Percentiles rank a stretch among this genome's conserved stretches.
Conservation (phyloP, 2,888 invertebrate species). For the Noctua pronuba region DNA sequence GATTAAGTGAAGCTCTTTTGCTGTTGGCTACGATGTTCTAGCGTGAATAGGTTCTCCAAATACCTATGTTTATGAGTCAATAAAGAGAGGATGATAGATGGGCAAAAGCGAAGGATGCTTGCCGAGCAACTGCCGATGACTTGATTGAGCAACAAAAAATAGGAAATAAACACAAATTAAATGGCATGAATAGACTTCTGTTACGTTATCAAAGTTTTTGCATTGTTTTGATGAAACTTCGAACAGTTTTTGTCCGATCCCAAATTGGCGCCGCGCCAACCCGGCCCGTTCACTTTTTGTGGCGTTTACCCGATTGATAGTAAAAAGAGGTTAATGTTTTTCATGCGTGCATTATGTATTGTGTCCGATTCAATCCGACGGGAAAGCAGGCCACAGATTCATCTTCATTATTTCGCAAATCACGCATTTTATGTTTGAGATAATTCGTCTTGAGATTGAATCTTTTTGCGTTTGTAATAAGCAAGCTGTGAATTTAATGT, state of each 20-base stretch:
- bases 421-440: conserved; percentile 22
- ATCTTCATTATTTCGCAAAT: conserved; percentile 42
- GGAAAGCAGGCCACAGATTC: conserved; percentile 31
- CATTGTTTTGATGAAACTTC: conserved; percentile 26
- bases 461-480: neutral
- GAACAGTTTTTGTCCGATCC: conserved; percentile 21
- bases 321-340: conserved; percentile 56
- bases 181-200: conserved; percentile 3
- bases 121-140: too few species aligned
- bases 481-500: neutral
- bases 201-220: neutral
- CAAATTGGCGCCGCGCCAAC: conserved; percentile 14
- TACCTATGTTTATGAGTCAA: neutral
- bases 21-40: neutral
- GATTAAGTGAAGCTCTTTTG: neutral
- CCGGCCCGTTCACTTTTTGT: conserved; percentile 35
- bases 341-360: conserved; percentile 48
- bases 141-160: neutral
- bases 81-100: neutral
- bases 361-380: conserved; percentile 6
- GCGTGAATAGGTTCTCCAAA: neutral
- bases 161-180: neutral
- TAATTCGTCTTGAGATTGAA: conserved; percentile 6
- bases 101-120: neutral
- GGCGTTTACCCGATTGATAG: conserved; percentile 27